Conservation (phyloP, 2,797 vertebrate species). For the Sebastes aleutianus region DNA sequence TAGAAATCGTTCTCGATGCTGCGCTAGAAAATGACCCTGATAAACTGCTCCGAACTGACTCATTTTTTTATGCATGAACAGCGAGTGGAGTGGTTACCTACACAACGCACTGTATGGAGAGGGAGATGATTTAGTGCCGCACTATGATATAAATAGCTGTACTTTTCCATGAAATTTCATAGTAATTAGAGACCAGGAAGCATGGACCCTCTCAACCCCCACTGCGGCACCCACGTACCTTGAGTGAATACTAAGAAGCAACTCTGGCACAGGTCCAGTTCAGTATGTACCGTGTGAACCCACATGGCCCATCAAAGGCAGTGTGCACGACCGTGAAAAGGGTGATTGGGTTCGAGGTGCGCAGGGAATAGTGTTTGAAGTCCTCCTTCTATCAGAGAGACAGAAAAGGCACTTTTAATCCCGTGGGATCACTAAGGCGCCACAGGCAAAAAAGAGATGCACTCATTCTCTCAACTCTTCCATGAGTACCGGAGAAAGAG, state of each 20-base stretch:
- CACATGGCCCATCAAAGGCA: constrained; percentile 78
- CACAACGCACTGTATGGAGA: constrained; percentile 50
- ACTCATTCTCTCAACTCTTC: constrained; percentile 77
- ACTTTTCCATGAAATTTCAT: constrained; percentile 79
- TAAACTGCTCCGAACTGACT: constrained; percentile 25
- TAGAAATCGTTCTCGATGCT: constrained; percentile 14
- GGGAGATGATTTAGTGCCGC: constrained; percentile 62
- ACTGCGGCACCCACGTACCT: constrained; percentile 78
- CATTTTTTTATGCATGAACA: constrained; percentile 27
- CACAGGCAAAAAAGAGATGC: constrained; percentile 78
- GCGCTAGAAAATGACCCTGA: constrained; percentile 24
- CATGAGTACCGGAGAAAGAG: constrained; percentile 59
- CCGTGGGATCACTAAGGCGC: constrained; percentile 78
- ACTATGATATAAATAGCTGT: constrained; percentile 78
- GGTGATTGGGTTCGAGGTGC: constrained; percentile 77
- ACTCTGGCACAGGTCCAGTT: constrained; percentile 77
- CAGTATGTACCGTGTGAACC: constrained; percentile 80
- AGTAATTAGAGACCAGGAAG: constrained; percentile 79
- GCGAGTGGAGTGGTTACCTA: constrained; percentile 33
- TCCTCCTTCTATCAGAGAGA: constrained; percentile 79
- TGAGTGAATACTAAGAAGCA: constrained; percentile 82
- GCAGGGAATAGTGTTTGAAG: constrained; percentile 81
- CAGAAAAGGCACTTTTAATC: constrained; percentile 79
- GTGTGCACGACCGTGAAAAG: constrained; percentile 70
- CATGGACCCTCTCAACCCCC: constrained; percentile 80